Evolutionary conservation across 1,140 invertebrate species (phyloP), one percentile per base, ranked within the genome.

Genomic region (Hypsibius dujardini): DNA sequence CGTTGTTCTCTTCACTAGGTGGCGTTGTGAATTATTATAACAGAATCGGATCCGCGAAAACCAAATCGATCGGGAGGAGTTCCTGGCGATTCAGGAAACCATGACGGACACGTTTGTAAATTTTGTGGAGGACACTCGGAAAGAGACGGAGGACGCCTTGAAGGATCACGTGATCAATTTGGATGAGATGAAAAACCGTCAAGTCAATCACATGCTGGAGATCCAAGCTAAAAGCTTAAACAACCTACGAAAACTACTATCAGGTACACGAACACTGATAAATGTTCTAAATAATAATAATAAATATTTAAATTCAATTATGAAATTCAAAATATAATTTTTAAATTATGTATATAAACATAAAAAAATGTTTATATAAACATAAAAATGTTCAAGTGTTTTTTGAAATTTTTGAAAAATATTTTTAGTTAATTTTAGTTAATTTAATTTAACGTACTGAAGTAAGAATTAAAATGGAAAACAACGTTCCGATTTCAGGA

Each of bases 161-260:
- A 12, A 42, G 12, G 62, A 12, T 42, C 45, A 67, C 42, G 45
- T 67, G 12, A 12, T 7, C 3, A 67, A 67, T 7, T 7, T 7
- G 42, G 62, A 67, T 42, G 42, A 67, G 12, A 45, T 15, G 12
- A 67, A 67, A 42, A 45, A 3, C 62, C 42, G 7, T 15, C 42
- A 45, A 7, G 45, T 67, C 12, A 42, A 3, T 12, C 42, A 67
- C 3, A 67, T 67, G 62, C 62, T 67, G 12, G 62, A 67, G 7
- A 42, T 67, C 62, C 62, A 67, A 42, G 12, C 62, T 42, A 67
- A 67, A 42, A 67, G 42, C 42, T 45, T 67, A 42, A 67, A 67
- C 62, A 67, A 67, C 45, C 42, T 67, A 45, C 62, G 62, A 12
- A 67, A 67, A 28, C 28, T 28, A 28, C 28, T 28, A 28, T 28